These are phyloP conservation scores for Agonopterix alstromeriana DNA, from an alignment of 2,888 invertebrate genomes.

Conservation along the genomic window DNA sequence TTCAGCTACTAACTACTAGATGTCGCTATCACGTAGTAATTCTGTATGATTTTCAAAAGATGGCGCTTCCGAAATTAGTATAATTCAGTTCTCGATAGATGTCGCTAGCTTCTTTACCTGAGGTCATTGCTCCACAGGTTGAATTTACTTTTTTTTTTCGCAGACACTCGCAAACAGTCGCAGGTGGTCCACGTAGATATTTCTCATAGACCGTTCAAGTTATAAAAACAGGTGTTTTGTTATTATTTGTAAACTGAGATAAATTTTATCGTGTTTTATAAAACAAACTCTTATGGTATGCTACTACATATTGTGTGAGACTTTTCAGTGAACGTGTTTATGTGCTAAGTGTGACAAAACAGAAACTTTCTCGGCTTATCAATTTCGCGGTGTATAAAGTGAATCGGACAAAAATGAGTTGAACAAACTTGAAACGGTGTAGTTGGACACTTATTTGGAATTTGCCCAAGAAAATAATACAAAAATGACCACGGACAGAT, in stretches of 20 bases:
- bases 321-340: slow-evolving; percentile 9
- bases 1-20: too few relatives aligned
- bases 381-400: slow-evolving; percentile 48
- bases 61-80: too few relatives aligned
- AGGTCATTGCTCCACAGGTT: not conserved
- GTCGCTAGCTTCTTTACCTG: not conserved
- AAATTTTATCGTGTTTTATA: too few relatives aligned
- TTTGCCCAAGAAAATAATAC: not conserved
- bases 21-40: too few relatives aligned
- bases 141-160: not conserved
- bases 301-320: not conserved
- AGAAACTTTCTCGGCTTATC: slow-evolving; percentile 57
- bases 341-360: slow-evolving; percentile 51
- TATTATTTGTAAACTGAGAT: not conserved
- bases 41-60: too few relatives aligned
- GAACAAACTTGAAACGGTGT: slow-evolving; percentile 40
- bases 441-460: slow-evolving; percentile 4
- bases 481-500: slow-evolving; percentile 78
- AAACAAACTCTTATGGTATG: not conserved
- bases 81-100: not conserved
- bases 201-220: not conserved
- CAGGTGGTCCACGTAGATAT: slow-evolving; percentile 12
- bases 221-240: slow-evolving; percentile 9
- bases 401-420: slow-evolving; percentile 60
- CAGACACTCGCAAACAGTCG: slow-evolving; percentile 1